These are phyloP conservation scores for Machimus rusticus DNA, from an alignment of 2,888 invertebrate genomes.

Conservation along the genomic window DNA sequence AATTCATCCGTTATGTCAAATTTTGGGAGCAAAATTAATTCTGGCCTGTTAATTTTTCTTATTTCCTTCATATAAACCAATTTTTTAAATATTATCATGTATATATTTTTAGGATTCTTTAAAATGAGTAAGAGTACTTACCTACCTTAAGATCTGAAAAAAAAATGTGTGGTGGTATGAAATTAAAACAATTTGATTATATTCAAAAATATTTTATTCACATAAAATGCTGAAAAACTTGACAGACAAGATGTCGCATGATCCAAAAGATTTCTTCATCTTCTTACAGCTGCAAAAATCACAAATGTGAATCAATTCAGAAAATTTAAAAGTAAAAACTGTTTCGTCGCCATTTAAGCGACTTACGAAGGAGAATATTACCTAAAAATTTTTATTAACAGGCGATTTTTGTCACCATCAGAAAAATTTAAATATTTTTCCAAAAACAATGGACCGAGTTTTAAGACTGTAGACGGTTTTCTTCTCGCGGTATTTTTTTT, in stretches of 20 bases:
- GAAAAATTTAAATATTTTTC: background rate
- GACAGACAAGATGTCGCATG: background rate
- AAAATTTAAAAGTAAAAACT: background rate
- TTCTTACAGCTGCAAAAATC: background rate
- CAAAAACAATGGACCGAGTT: background rate
- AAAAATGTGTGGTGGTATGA: background rate
- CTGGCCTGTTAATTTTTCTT: too few species aligned
- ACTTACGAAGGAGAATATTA: background rate
- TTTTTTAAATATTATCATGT: too few species aligned
- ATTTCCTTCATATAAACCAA: too few species aligned
- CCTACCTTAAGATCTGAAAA: background rate
- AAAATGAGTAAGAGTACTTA: background rate
- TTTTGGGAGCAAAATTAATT: too few species aligned
- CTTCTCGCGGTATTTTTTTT: background rate
- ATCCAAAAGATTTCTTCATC: background rate
- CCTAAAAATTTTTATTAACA: background rate
- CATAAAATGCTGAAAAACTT: slow-evolving; percentile 10
- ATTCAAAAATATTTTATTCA: slow-evolving; percentile 29
- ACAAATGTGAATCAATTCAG: background rate
- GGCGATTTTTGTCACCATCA: background rate
- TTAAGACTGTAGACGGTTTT: background rate
- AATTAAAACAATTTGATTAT: background rate
- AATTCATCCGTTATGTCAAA: too few species aligned
- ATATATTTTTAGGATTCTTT: too few species aligned
- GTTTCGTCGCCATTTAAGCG: background rate